Evolutionary conservation across 1,140 invertebrate species (phyloP), one percentile per base, ranked within the genome.

Genomic region (Galleria mellonella): DNA sequence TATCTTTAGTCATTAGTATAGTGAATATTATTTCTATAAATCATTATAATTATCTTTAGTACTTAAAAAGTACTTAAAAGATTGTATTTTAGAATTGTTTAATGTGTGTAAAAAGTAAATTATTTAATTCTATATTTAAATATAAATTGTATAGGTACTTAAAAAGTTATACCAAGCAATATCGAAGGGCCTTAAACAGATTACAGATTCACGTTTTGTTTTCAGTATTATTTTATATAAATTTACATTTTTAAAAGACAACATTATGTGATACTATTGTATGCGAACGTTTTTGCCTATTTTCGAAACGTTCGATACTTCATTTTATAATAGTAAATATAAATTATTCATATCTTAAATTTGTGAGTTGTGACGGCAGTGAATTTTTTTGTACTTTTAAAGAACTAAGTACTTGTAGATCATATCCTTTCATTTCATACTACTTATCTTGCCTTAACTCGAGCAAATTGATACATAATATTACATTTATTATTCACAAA

Each of bases 1-100:
- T 77, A 72, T 72, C 70, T 64, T 23, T 82, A 84, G 81, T 84
- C 81, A 84, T 51, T 82, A 81, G 72, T 40, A 9, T 74, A 71
- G 48, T 51, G 46, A 23, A 37, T 48, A 54, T 58, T 59, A 35
- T 51, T 58, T 59, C 50, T 17, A 43, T 71, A 65, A 56, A 57
- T 47, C 43, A 33, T 43, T 57, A 50, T 60, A n/a, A n/a, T n/a
- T n/a, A 56, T 60, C 39, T 45, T 43, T 42, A 45, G 74, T 77
- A 81, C 75, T 82, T 81, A 78, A 70, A 62, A 83, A 73, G 75
- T 83, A 79, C 66, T 76, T 73, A 76, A 56, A 64, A 10, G 6
- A 3, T 23, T 23, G 17, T 23, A 23, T 23, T 23, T 23, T 23
- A 23, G 17, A n/a, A n/a, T n/a, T n/a, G n/a, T n/a, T n/a, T n/a